Evolutionary conservation across 2,113 vertebrate genomes (phyloP), one percentile per base, ranked within the genome.

Genomic region (Lasiurus borealis): DNA sequence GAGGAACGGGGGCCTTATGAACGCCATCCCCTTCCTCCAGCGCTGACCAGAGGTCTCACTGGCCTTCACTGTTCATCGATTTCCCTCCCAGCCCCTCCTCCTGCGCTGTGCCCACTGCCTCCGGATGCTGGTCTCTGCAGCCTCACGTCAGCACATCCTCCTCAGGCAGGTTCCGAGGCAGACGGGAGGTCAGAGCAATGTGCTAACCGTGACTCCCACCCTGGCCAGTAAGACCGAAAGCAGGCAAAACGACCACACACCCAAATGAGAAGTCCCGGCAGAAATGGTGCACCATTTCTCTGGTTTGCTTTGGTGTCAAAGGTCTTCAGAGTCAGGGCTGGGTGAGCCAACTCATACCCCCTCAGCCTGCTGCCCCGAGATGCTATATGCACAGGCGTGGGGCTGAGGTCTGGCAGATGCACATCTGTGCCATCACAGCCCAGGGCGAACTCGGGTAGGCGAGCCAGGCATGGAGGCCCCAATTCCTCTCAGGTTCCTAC

Each of bases 181-280:
- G 50, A 27, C 0, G 36, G 80, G 83, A 31, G 23, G n/a, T 10
- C 3, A 71, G 27, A 86, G 50, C 12, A 8, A 29, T 9, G 11
- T 34, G 13, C 66, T 54, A 12, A 88, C 57, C 36, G 19, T 3
- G 21, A 46, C 83, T 71, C 69, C 59, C 25, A 25, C 50, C 50
- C 59, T 36, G n/a, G 31, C 64, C 48, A 85, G 57, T 25, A 9
- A 77, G 64, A 48, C n/a, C 40, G 66, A 25, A 31, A 90, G 84
- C 34, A 62, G 94, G n/a, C 73, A 11, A 54, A 29, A 15, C 52
- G 25, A 71, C 3, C 87, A 68, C 52, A 93, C 96, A 93, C 95
- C 59, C 96, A 96, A 57, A 93, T 10, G 31, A 59, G 89, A 85
- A 82, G 77, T 75, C 31, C 14, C 29, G 81, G 89, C 69, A 64